Evolutionary conservation across 2,113 vertebrate species (phyloP), one percentile per base, ranked within the genome.

Genomic region (Solenodon paradoxus): DNA sequence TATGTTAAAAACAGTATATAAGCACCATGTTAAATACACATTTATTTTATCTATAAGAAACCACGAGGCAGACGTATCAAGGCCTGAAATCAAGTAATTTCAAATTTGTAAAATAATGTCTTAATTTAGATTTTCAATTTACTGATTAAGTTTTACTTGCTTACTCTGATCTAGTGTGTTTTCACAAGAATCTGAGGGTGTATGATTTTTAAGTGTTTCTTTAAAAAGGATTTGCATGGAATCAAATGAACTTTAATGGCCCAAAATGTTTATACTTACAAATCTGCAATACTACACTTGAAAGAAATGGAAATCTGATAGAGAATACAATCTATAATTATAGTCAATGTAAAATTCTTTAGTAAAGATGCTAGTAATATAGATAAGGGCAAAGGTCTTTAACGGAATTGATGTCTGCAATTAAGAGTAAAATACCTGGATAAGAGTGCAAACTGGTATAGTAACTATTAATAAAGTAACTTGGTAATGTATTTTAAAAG

Each of bases 51-150:
- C n/a, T 83, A 59, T 19, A 74, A 90, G 68, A 49, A 28, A 86
- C 35, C 49, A 57, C 5, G 26, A 28, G 75, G 49, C 19, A 93
- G n/a, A 30, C 82, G 72, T 87, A 47, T 24, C 17, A n/a, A 64
- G 59, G 42, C 82, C 66, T 96, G 75, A 93, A 88, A 81, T 84
- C 55, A 90, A 81, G 28, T 66, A 85, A 80, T 55, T 55, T 63
- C 22, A 90, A 32, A 12, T 61, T 49, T 95, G 47, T 66, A 68
- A 83, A 90, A 69, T n/a, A 88, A 66, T 40, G 77, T 42, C 51
- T 79, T 5, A 38, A 38, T 66, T 85, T 47, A 80, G 40, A 74
- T 55, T 92, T 95, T 86, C 55, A 72, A 89, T 55, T 85, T 53
- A 71, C 15, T 38, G 45, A 79, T 83, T 40, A 82, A 51, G 22